Evolutionary conservation across 2,888 invertebrate genomes (phyloP), one percentile per base, ranked within the genome.

Genomic region (Ditula angustiorana): DNA sequence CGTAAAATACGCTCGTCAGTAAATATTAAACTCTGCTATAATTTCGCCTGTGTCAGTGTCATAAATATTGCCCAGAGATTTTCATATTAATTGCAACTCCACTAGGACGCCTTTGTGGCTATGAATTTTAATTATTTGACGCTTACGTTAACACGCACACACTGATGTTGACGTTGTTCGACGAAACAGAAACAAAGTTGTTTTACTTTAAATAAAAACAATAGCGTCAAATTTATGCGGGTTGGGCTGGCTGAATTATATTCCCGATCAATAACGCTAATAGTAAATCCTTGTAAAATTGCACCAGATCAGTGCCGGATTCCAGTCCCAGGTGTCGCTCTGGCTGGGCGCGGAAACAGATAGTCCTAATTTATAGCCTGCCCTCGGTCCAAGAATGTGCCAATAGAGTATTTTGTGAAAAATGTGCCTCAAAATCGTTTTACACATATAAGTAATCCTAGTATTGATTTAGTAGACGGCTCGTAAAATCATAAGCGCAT

Each of bases 1-100:
- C 83, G 85, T 86, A 86, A 90, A 88, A 88, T 90, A 89, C 83
- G 86, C 79, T 78, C 80, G 83, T 86, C 85, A 82, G 88, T 88
- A 87, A 89, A 90, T 86, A 90, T 90, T 88, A 86, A 85, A 86
- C 80, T 83, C 76, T 68, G 82, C 80, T 82, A 85, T 87, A 87
- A 89, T 88, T 88, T 83, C 75, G 80, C 81, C 69, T 73, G 80
- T 82, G 84, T 83, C 81, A 80, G 80, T 83, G 82, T 82, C 83
- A 84, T 90, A 90, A 88, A 90, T 89, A 86, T 84, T 81, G 83
- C 81, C 78, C 81, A 77, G 79, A 82, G 83, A 86, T 86, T 87
- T 88, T 88, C 83, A 86, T 87, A 86, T 87, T 88, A 87, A 86
- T 87, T 86, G 81, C 80, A 80, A 83, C 76, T 78, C 74, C 74